Base-by-base conservation (phyloP, 2,113 vertebrate species). In the Ctenomys sociabilis region DNA sequence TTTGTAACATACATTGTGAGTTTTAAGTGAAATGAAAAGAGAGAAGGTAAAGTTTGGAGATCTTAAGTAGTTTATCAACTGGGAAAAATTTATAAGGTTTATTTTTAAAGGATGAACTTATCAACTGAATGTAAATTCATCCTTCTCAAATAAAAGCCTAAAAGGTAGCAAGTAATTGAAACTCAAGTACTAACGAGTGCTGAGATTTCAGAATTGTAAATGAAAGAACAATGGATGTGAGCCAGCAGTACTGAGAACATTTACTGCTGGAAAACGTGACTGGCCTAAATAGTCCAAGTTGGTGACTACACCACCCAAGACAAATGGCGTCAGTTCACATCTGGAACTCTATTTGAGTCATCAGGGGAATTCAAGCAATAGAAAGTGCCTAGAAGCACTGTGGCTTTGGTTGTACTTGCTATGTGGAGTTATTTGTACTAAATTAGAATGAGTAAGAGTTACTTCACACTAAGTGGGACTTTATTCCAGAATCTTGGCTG, bases 91-190 rank as follows among this genome's bases (percentile, higher is more conserved):
- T 85, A 24, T 5, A 82, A 13, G 14, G 7, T 3, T 82, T 83
- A 86, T 72, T 61, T 84, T 82, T 85, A 91, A 86, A 63, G 17
- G 43, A 93, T 57, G 73, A 80, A 24, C 14, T 75, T 78, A 83
- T 59, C 7, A 86, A 70, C 75, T 26, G 78, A 93, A 94, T 89
- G 24, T 73, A 61, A 87, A 72, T 78, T 81, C 16, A 64, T 5
- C 40, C 45, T 81, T 82, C 3, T 17, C 16, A 22, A n/a, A 61
- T 61, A 88, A 49, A 88, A 49, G 1, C 45, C 13, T 24, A 21
- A 68, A 7, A 66, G 61, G 45, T 43, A 3, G 6, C 5, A 57
- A 32, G 37, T 1, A 72, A 21, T 43, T 52, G 4, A 28, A 84
- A 52, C 4, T 61, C 66, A 3, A 28, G 13, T 83, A 32, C 43